phyloP scores from a whole-genome alignment of 2,888 invertebrate genomes.

The Ferrisia virgata region DNA sequence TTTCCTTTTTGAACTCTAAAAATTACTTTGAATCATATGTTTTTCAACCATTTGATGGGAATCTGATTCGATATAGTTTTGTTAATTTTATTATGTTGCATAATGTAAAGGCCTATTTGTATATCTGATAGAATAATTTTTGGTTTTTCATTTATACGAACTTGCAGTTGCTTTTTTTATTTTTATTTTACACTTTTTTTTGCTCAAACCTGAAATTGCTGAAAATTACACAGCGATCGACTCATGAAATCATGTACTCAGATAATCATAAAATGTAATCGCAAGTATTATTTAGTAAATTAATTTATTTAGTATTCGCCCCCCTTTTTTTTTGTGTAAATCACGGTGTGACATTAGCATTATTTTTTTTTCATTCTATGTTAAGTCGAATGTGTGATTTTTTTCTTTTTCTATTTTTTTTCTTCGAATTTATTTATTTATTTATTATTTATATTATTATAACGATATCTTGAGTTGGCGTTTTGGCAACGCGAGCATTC shows the following conservation, averaged over 20 bases:
- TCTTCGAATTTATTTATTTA: background rate
- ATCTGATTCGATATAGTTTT: no score
- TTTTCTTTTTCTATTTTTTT: background rate
- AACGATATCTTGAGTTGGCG: background rate
- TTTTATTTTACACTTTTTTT: background rate
- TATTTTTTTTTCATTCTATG: background rate
- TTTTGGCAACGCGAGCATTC: background rate
- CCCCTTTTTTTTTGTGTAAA: background rate
- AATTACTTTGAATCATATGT: no score
- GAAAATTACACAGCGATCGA: background rate
- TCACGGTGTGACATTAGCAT: background rate
- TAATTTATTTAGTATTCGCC: background rate
- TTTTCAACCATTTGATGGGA: no score
- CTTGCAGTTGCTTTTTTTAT: background rate
- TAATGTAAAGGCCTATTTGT: no score
- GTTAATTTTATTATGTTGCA: no score
- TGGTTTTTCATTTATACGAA: no score
- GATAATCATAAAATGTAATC: slow-evolving; percentile 23
- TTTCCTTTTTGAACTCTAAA: no score
- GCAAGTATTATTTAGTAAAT: background rate
- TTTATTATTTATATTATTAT: background rate
- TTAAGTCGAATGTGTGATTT: background rate
- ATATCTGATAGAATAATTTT: no score
- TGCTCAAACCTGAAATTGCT: no score
- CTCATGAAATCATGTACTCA: slow-evolving; percentile 12